Conservation (phyloP, 2,888 invertebrate species). For the Polymixis lichenea region DNA sequence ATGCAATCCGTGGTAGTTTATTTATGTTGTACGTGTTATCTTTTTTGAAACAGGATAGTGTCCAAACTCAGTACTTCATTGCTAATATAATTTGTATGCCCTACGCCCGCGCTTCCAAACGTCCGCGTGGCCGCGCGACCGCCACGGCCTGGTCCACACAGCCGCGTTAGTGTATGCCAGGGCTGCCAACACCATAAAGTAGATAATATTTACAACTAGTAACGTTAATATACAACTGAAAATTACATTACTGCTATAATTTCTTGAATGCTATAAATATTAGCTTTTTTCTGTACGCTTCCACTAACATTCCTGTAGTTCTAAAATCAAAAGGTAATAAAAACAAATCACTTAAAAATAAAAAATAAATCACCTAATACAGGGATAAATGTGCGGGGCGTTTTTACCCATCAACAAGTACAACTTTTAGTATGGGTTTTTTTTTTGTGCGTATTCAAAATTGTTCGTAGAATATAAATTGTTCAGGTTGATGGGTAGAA, state of each 20-base stretch:
- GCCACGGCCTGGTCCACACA: constrained; percentile 16
- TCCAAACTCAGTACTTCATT: neutral
- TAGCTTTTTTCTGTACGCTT: neutral
- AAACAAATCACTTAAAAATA: neutral
- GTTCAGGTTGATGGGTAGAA: too few species aligned
- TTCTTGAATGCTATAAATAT: neutral
- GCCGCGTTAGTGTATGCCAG: constrained; percentile 11
- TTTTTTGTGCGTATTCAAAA: too few species aligned
- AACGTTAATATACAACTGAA: too few species aligned
- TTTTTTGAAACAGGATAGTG: neutral
- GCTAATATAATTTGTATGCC: constrained; percentile 10
- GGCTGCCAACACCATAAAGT: neutral
- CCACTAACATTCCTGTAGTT: neutral
- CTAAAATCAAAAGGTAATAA: neutral
- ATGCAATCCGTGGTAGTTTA: too few species aligned
- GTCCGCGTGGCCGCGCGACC: constrained; percentile 19
- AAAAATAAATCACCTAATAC: neutral
- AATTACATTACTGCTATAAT: too few species aligned
- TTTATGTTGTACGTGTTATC: neutral
- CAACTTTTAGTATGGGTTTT: too few species aligned
- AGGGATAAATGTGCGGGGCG: too few species aligned
- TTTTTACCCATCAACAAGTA: too few species aligned
- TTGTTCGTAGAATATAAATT: too few species aligned
- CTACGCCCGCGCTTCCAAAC: neutral
- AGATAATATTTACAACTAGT: too few species aligned